Percentiles rank a stretch among this genome's conserved stretches.
These are phyloP conservation scores for Corynorhinus townsendii DNA, from an alignment of 2,113 vertebrate species.

Conservation along the genomic window DNA sequence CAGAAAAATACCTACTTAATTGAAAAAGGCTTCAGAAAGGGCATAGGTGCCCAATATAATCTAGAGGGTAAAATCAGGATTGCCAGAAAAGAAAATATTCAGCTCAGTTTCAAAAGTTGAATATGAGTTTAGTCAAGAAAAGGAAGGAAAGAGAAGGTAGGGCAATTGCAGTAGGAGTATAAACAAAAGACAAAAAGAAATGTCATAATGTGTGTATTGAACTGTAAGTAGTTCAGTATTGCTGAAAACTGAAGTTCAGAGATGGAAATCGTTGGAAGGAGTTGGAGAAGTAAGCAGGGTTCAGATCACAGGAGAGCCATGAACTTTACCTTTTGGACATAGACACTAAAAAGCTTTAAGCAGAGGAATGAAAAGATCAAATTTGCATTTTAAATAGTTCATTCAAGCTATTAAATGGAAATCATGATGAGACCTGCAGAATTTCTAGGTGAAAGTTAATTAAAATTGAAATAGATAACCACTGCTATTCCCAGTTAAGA, in stretches of 20 bases:
- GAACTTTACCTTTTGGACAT: not conserved
- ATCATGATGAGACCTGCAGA: not conserved
- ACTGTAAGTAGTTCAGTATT: not conserved
- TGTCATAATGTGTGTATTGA: not conserved
- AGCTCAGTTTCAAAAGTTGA: not conserved
- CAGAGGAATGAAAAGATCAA: not conserved
- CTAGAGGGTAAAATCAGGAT: not conserved
- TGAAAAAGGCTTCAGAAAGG: not conserved
- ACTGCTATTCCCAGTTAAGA: not conserved
- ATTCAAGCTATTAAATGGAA: conserved; percentile 12
- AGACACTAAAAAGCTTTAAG: not conserved
- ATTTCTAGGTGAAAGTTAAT: not conserved
- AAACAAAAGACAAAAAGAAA: not conserved
- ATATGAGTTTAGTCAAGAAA: not conserved
- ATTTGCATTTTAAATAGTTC: conserved; percentile 3
- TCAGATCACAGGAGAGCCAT: not conserved
- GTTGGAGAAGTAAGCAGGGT: not conserved
- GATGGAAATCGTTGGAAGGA: not conserved
- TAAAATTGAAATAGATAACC: not conserved
- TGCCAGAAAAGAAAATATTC: conserved; percentile 12
- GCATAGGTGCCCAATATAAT: not conserved
- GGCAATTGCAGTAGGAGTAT: not conserved
- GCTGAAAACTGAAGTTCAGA: not conserved
- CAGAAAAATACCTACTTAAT: not conserved
- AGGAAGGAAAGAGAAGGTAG: not conserved